These are phyloP conservation scores for Lydus trimaculatus DNA, from an alignment of 2,888 invertebrate genomes.

Conservation along the genomic window DNA sequence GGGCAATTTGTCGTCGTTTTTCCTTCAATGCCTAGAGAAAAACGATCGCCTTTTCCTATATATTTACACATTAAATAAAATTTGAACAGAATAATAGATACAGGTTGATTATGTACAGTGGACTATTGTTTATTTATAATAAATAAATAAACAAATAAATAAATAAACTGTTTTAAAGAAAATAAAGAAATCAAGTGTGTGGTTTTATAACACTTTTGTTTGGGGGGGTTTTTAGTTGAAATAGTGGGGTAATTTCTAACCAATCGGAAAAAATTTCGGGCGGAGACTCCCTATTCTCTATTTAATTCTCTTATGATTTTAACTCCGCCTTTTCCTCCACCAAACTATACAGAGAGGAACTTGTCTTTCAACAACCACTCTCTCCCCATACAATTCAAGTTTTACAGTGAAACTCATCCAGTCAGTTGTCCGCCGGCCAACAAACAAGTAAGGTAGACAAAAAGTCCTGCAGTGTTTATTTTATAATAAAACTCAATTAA, in stretches of 20 bases:
- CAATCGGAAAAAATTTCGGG: slow-evolving; percentile 55
- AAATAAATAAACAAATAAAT: background rate
- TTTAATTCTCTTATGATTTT: slow-evolving; percentile 43
- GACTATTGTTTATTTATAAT: background rate
- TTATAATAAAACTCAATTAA: background rate
- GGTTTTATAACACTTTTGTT: slow-evolving; percentile 32
- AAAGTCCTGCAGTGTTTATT: background rate
- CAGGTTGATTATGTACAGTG: background rate
- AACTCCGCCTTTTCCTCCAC: slow-evolving; percentile 42
- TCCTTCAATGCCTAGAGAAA: background rate
- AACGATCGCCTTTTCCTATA: background rate
- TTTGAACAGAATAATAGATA: background rate
- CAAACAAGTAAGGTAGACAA: background rate
- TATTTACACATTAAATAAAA: background rate
- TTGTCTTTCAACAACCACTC: slow-evolving; percentile 37
- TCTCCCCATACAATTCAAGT: slow-evolving; percentile 20
- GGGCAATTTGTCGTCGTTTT: slow-evolving; percentile 1
- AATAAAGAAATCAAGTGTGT: slow-evolving; percentile 44
- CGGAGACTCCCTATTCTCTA: slow-evolving; percentile 46
- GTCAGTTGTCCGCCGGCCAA: slow-evolving; percentile 3
- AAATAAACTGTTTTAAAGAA: slow-evolving; percentile 2
- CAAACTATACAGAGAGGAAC: slow-evolving; percentile 32
- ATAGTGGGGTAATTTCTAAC: slow-evolving; percentile 48
- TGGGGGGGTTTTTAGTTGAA: slow-evolving; percentile 4
- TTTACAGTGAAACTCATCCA: background rate